These are phyloP conservation scores for Anolis apletophallus DNA, from an alignment of 2,797 vertebrate species.

Conservation along the genomic window DNA sequence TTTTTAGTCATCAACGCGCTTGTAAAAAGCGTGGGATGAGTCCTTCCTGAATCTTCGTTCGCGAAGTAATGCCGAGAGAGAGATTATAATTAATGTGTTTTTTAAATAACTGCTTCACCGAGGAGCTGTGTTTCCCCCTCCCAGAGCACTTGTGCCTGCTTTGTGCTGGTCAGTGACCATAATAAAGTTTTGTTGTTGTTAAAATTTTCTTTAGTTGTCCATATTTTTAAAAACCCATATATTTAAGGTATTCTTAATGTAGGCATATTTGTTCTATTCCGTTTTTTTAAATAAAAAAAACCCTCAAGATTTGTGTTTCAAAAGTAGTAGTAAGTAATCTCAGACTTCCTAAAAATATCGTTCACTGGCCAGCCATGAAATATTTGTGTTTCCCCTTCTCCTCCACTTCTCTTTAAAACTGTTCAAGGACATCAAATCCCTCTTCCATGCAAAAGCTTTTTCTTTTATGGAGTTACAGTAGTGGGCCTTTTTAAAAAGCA, in stretches of 20 bases:
- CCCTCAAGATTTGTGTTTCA: conserved; percentile 51
- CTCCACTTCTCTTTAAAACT: conserved; percentile 26
- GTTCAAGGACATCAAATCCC: conserved; percentile 42
- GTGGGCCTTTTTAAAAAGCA: conserved; percentile 20
- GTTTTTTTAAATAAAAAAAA: neutral
- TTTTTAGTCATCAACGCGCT: too few relatives aligned
- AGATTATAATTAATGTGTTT: too few relatives aligned
- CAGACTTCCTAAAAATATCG: conserved; percentile 73
- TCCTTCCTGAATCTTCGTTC: too few relatives aligned
- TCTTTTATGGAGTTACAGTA: conserved; percentile 44
- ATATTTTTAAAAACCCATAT: conserved; percentile 14
- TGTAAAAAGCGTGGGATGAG: too few relatives aligned
- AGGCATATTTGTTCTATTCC: neutral
- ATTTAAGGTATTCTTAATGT: conserved; percentile 31
- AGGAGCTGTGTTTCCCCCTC: too few relatives aligned
- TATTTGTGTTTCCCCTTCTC: conserved; percentile 60
- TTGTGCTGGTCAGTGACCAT: too few relatives aligned
- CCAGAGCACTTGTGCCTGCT: too few relatives aligned
- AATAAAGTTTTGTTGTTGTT: too few relatives aligned
- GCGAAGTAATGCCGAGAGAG: too few relatives aligned
- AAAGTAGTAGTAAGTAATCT: conserved; percentile 68
- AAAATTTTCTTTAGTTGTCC: conserved; percentile 14
- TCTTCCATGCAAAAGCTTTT: conserved; percentile 36
- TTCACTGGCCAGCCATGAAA: conserved; percentile 70
- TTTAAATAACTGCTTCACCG: too few relatives aligned